Conservation (phyloP, 1,140 invertebrate genomes). For the Daktulosphaira vitifoliae region DNA sequence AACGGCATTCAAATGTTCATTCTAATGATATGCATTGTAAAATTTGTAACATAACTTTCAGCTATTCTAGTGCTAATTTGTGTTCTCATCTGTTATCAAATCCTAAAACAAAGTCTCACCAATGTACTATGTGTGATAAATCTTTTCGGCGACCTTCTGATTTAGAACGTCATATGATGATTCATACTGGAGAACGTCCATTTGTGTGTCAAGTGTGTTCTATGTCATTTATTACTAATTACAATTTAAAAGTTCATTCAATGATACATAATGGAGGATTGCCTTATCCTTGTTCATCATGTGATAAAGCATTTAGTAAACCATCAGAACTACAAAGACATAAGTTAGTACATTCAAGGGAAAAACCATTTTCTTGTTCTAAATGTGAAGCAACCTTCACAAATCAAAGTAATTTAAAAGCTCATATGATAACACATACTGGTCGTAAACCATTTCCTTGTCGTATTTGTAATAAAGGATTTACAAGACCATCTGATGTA, state of each 20-base stretch:
- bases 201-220: conserved; percentile 45
- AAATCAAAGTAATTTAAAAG: conserved; percentile 47
- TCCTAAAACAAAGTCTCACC: conserved; percentile 47
- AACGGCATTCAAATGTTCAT: conserved; percentile 36
- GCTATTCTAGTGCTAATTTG: conserved; percentile 36
- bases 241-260: conserved; percentile 44
- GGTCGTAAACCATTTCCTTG: conserved; percentile 58
- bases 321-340: conserved; percentile 39
- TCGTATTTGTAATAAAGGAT: conserved; percentile 50
- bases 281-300: conserved; percentile 51
- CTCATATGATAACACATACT: conserved; percentile 54
- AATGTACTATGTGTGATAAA: conserved; percentile 45
- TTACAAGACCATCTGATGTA: conserved; percentile 54
- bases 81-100: conserved; percentile 42
- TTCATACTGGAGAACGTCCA: conserved; percentile 65
- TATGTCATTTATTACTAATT: conserved; percentile 42
- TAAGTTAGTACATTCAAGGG: conserved; percentile 44
- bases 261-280: conserved; percentile 48
- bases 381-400: conserved; percentile 51
- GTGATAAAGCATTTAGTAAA: conserved; percentile 47
- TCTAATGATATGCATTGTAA: conserved; percentile 39
- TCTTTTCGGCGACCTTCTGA: conserved; percentile 48
- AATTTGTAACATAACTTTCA: conserved; percentile 39
- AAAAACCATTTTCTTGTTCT: conserved; percentile 63
- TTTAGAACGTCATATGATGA: conserved; percentile 58